Conservation (phyloP, 2,113 vertebrate genomes). For the Periophthalmodon schlosseri region DNA sequence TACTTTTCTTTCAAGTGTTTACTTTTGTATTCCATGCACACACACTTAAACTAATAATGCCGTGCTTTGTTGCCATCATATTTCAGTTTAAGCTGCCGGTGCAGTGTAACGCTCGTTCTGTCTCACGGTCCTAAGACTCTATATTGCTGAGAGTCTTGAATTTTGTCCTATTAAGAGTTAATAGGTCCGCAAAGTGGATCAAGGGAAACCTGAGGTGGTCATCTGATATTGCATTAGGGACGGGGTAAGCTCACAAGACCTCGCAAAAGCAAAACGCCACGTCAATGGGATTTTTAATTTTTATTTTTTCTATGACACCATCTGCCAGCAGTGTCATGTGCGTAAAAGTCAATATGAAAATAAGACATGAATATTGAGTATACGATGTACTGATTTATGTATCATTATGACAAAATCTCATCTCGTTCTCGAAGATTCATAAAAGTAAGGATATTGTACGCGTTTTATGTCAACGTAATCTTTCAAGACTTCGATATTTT, state of each 20-base stretch:
- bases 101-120: background rate
- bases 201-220: background rate
- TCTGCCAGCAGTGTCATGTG: background rate
- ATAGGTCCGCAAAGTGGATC: background rate
- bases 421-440: no score
- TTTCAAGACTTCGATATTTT: no score
- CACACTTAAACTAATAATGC: slow-evolving; percentile 25
- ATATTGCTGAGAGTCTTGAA: background rate
- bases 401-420: background rate
- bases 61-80: slow-evolving; percentile 2
- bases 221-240: background rate
- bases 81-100: background rate
- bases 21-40: slow-evolving; percentile 10
- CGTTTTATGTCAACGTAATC: no score
- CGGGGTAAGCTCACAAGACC: background rate
- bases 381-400: background rate
- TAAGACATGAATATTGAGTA: no score
- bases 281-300: background rate
- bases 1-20: slow-evolving; percentile 22
- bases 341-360: background rate
- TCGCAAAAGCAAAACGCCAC: background rate
- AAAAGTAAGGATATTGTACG: no score
- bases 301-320: background rate
- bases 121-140: background rate
- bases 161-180: background rate